phyloP scores from a whole-genome alignment of 2,113 vertebrate genomes.

The Promerops cafer region DNA sequence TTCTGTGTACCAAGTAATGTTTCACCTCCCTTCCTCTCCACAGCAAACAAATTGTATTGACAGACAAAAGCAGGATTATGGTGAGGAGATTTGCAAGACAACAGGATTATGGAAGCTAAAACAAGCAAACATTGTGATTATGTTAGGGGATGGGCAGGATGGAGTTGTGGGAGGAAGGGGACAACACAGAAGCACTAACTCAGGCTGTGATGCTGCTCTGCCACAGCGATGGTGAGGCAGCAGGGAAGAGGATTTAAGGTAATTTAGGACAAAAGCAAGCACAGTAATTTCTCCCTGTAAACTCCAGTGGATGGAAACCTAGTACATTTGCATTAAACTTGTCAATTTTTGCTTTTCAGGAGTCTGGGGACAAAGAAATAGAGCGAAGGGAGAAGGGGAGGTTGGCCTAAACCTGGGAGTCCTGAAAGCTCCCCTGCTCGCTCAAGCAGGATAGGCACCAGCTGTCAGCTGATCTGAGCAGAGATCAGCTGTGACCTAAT shows the following conservation, averaged over 20 bases:
- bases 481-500: slow-evolving; percentile 82
- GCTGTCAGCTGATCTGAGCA: slow-evolving; percentile 67
- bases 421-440: neutral
- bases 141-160: neutral
- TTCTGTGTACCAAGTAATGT: neutral
- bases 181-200: neutral
- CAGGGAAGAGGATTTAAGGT: neutral
- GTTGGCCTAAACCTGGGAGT: neutral
- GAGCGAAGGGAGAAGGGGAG: neutral
- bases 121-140: slow-evolving; percentile 60
- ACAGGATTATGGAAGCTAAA: slow-evolving; percentile 60
- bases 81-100: slow-evolving; percentile 67
- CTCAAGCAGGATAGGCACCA: slow-evolving; percentile 58
- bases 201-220: neutral
- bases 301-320: neutral
- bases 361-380: neutral
- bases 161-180: neutral
- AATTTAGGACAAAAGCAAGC: neutral
- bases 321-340: neutral
- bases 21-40: slow-evolving; percentile 26
- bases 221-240: neutral
- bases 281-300: neutral
- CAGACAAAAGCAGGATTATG: slow-evolving; percentile 66
- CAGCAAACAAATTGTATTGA: slow-evolving; percentile 61
- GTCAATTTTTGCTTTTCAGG: neutral